Conservation (phyloP, 2,797 vertebrate species). For the Alauda arvensis region DNA sequence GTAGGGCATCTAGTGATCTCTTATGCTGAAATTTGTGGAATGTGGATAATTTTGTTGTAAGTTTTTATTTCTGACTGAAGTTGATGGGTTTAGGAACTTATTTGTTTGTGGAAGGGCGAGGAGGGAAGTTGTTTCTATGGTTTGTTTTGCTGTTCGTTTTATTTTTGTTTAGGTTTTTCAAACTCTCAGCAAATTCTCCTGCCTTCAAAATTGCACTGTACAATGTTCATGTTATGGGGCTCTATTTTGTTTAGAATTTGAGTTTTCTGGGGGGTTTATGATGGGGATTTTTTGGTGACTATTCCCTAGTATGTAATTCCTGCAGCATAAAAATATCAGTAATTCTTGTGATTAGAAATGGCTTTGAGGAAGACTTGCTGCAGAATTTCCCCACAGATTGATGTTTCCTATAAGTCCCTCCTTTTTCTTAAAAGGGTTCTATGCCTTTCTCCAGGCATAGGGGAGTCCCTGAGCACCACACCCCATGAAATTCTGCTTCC, state of each 20-base stretch:
- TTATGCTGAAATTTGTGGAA: neutral
- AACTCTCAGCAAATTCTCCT: neutral
- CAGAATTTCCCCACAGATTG: neutral
- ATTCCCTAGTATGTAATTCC: neutral
- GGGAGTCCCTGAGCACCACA: neutral
- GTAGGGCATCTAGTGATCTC: neutral
- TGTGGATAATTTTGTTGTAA: neutral
- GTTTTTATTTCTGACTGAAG: neutral
- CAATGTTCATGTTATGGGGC: rapidly evolving
- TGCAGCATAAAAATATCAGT: neutral
- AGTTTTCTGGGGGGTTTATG: neutral
- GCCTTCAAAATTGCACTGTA: neutral
- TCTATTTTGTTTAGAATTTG: neutral
- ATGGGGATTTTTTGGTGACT: neutral
- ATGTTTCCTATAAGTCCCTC: neutral
- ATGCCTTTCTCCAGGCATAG: neutral
- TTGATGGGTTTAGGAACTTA: neutral
- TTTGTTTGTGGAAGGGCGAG: neutral
- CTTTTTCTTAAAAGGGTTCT: neutral
- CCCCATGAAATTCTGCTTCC: neutral
- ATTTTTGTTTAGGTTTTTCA: rapidly evolving
- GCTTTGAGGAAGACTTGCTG: neutral
- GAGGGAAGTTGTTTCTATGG: neutral
- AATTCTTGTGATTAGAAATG: neutral
- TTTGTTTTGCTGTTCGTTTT: neutral